A percentile compares a stretch with the other conserved stretches of the same genome.
Evolutionary conservation across 2,888 invertebrate species (phyloP).

Genomic region (Glyphotaelius pellucidus): DNA sequence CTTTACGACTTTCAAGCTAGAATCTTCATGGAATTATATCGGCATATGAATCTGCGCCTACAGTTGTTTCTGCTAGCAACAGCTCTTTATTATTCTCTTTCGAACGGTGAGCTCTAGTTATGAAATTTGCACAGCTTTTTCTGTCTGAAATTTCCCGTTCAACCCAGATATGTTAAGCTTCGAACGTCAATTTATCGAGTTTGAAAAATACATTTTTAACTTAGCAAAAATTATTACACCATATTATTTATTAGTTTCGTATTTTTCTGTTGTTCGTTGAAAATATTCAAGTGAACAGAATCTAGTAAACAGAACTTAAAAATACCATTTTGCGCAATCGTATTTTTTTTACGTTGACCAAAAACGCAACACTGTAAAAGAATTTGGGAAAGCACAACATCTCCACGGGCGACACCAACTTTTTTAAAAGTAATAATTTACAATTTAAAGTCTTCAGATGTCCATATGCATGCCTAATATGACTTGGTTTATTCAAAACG

Average conservation of each 20-base stretch:
- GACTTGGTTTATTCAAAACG: neutral
- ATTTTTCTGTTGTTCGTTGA: no score
- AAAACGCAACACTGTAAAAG: neutral
- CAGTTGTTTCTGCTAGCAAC: no score
- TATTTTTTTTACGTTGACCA: neutral
- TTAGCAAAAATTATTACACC: no score
- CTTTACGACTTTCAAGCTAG: neutral
- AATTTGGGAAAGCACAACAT: neutral
- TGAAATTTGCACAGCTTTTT: no score
- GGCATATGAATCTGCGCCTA: neutral
- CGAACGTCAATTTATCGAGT: no score
- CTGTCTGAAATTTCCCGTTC: no score
- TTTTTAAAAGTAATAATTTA: neutral
- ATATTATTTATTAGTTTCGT: no score
- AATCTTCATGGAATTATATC: neutral
- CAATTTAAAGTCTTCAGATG: constrained; percentile 11
- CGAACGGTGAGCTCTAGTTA: neutral
- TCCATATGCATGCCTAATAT: constrained; percentile 12
- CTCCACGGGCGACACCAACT: neutral
- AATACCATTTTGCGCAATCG: neutral
- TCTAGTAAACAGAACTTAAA: neutral
- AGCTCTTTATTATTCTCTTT: no score
- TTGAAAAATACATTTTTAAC: no score
- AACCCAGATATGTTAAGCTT: no score
- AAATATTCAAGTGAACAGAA: neutral